Evolutionary conservation across 1,140 invertebrate species (phyloP).

Genomic region (Globodera ellingtonae): DNA sequence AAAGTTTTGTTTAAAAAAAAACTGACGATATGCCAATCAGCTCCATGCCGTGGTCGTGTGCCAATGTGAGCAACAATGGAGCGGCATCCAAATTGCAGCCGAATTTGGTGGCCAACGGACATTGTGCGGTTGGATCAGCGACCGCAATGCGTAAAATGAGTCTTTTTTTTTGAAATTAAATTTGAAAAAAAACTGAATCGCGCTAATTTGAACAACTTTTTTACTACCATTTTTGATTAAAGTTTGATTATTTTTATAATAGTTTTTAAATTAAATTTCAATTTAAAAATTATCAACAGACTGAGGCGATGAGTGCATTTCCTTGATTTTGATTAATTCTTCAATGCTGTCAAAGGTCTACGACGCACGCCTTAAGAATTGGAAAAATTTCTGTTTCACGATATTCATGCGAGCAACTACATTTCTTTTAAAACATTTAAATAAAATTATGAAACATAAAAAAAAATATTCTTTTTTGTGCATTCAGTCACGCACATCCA

Average conservation of each 20-base stretch:
- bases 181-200: no score
- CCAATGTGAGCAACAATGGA: conserved; percentile 76
- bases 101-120: conserved; percentile 90
- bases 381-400: background rate
- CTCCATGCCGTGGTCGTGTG: conserved; percentile 74
- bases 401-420: no score
- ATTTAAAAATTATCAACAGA: conserved; percentile 48
- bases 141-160: conserved; percentile 88
- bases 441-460: no score
- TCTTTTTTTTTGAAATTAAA: conserved; percentile 49
- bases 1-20: background rate
- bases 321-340: conserved; percentile 88
- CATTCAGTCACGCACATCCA: no score
- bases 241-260: no score
- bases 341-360: conserved; percentile 93
- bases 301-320: conserved; percentile 78
- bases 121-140: conserved; percentile 82
- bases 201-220: no score
- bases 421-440: no score
- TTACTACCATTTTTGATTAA: no score
- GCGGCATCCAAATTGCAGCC: conserved; percentile 78
- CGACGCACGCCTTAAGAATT: conserved; percentile 71
- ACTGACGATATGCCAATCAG: conserved; percentile 74
- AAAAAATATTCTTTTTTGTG: no score
- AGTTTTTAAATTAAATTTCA: no score